Conservation (phyloP, 2,113 vertebrate genomes). For the Sula dactylatra region DNA sequence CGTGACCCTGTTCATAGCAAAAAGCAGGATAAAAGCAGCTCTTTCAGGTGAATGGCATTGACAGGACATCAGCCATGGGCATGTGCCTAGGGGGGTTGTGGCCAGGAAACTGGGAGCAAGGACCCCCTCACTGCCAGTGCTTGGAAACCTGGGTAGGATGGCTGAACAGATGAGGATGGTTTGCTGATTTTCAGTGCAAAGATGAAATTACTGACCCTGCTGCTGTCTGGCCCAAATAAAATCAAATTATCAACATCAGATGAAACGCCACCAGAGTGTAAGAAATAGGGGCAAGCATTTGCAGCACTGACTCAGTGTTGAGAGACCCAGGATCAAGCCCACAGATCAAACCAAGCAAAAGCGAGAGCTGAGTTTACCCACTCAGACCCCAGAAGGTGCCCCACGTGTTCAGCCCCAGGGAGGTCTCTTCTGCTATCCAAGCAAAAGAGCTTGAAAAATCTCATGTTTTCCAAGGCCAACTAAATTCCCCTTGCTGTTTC, state of each 20-base stretch:
- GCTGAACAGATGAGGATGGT: background rate
- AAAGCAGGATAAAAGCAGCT: background rate
- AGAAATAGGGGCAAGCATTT: background rate
- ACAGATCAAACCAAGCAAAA: background rate
- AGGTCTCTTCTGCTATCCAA: background rate
- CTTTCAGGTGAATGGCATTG: background rate
- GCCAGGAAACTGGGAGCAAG: no score
- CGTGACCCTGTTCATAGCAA: fast-evolving
- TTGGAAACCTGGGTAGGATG: background rate
- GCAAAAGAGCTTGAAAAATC: background rate
- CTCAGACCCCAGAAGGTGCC: background rate
- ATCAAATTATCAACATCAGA: background rate
- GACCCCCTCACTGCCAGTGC: background rate
- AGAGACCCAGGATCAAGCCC: background rate
- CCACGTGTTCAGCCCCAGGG: background rate
- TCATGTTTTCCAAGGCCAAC: background rate
- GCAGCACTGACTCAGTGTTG: background rate
- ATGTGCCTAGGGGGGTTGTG: background rate
- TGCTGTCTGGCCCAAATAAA: background rate
- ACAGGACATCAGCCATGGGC: background rate
- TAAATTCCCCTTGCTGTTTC: background rate
- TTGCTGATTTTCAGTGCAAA: background rate
- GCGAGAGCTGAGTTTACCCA: background rate
- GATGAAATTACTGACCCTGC: background rate
- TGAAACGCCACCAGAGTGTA: background rate